These are phyloP conservation scores for Chrysopilus asiliformis DNA, from an alignment of 2,888 invertebrate genomes.

Conservation along the genomic window DNA sequence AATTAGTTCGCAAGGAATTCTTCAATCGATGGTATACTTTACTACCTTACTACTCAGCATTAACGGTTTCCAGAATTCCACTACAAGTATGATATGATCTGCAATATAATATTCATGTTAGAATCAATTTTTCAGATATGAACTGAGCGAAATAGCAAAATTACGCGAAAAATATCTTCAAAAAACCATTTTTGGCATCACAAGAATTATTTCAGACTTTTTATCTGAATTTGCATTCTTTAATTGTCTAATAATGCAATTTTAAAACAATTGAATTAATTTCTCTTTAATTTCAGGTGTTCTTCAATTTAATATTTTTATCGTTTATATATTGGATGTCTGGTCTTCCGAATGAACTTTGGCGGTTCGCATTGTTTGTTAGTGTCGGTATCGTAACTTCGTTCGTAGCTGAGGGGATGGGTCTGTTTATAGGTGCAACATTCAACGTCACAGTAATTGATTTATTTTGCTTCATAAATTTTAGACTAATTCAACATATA, in stretches of 20 bases:
- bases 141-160: no score
- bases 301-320: slow-evolving; percentile 45
- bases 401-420: slow-evolving; percentile 64
- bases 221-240: no score
- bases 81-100: slow-evolving; percentile 29
- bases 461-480: background rate
- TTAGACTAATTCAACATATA: background rate
- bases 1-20: slow-evolving; percentile 52
- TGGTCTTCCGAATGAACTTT: slow-evolving; percentile 51
- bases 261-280: no score
- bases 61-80: slow-evolving; percentile 49
- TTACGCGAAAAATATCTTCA: no score
- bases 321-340: slow-evolving; percentile 49
- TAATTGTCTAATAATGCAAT: no score
- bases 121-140: no score
- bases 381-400: slow-evolving; percentile 54
- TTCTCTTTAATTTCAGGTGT: slow-evolving; percentile 34
- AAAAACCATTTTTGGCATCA: no score
- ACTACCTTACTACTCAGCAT: slow-evolving; percentile 49
- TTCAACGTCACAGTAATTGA: slow-evolving; percentile 49
- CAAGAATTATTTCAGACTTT: no score
- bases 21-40: slow-evolving; percentile 57
- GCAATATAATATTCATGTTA: background rate
- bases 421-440: slow-evolving; percentile 59
- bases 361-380: slow-evolving; percentile 54